These are phyloP conservation scores for Donacobius atricapilla DNA, from an alignment of 2,113 vertebrate genomes.

Conservation along the genomic window DNA sequence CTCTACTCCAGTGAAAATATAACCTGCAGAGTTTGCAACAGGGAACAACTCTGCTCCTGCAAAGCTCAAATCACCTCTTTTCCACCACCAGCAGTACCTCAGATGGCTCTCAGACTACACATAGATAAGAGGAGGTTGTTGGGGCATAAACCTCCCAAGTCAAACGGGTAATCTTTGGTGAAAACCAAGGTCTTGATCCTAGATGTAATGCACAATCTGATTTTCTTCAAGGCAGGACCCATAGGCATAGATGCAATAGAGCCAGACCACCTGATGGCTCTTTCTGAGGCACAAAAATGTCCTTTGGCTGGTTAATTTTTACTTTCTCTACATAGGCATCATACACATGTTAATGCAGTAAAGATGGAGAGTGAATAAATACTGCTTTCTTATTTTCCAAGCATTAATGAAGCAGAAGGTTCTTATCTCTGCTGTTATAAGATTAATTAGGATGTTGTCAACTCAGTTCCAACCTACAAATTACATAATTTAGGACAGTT, in stretches of 20 bases:
- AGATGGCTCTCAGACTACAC: not conserved
- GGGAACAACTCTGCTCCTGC: not conserved
- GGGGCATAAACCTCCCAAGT: not conserved
- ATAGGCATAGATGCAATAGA: not conserved
- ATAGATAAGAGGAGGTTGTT: not conserved
- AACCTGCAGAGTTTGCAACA: not conserved
- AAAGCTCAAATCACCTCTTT: not conserved
- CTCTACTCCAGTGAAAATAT: not conserved
- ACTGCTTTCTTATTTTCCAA: not conserved
- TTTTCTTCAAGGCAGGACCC: not conserved
- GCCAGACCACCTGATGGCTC: not conserved
- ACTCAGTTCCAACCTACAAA: not conserved
- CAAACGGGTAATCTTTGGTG: not conserved
- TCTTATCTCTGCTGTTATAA: conserved; percentile 3
- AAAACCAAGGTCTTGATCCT: not conserved
- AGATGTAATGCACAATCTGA: not conserved
- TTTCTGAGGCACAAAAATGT: not conserved
- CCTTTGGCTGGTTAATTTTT: not conserved
- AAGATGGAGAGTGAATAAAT: not conserved
- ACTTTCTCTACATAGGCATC: not conserved
- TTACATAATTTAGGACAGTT: not conserved
- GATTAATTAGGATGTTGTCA: conserved; percentile 26
- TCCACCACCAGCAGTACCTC: not conserved
- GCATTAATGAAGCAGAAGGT: not conserved
- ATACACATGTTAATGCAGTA: not conserved